These are phyloP conservation scores for Carcharodon carcharias DNA, from an alignment of 2,797 vertebrate species.

Conservation along the genomic window DNA sequence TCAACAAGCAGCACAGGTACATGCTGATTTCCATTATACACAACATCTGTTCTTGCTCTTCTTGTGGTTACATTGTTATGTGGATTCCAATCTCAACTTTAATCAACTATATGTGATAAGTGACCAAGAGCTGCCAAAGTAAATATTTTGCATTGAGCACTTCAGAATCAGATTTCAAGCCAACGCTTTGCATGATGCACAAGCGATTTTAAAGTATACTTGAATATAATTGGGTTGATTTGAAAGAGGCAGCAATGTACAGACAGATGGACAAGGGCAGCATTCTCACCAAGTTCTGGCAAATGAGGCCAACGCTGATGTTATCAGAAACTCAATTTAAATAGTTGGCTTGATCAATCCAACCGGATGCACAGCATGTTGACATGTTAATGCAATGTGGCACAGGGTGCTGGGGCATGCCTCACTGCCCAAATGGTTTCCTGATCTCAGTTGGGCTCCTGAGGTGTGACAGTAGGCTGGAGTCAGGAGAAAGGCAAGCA, in stretches of 20 bases:
- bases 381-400: not conserved
- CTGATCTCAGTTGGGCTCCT: not conserved
- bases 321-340: not conserved
- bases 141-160: not conserved
- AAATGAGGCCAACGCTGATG: not conserved
- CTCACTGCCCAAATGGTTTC: not conserved
- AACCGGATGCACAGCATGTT: not conserved
- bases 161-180: not conserved
- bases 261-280: not conserved
- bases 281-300: not conserved
- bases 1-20: not conserved
- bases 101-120: not conserved
- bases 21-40: not conserved
- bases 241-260: not conserved
- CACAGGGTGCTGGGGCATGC: not conserved
- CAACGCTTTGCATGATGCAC: not conserved
- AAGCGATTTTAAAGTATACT: not conserved
- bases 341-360: not conserved
- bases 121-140: not conserved
- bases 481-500: not conserved
- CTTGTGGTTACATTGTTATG: not conserved
- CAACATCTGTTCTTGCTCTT: not conserved
- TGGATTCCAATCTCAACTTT: not conserved
- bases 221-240: not conserved
- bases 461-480: not conserved